A percentile compares a stretch with the other conserved stretches of the same genome.
phyloP scores from a whole-genome alignment of 2,113 vertebrate species.

The Loxodonta africana region DNA sequence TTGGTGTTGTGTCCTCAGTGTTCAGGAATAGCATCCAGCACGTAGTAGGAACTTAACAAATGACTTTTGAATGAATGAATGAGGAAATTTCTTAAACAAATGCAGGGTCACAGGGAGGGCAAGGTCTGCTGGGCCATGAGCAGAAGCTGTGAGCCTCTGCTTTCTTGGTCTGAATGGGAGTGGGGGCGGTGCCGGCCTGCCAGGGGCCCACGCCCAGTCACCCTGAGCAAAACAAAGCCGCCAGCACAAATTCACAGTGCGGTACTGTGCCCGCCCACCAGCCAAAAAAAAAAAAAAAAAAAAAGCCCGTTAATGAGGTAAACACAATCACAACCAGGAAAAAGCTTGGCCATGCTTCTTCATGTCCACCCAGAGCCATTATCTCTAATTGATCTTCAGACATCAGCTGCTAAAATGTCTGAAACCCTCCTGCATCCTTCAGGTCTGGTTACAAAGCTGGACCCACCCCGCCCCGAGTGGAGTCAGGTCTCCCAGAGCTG shows the following conservation, averaged over 20 bases:
- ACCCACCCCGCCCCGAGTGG: not conserved
- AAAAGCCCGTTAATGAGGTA: conserved; percentile 65
- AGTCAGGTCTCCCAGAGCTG: not conserved
- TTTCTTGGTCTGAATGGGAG: not conserved
- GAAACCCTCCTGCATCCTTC: conserved; percentile 63
- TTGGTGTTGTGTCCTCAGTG: not conserved
- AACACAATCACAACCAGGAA: conserved; percentile 74
- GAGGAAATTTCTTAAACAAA: not conserved
- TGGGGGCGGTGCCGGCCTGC: not conserved
- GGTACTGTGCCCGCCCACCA: not conserved
- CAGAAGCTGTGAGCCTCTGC: not conserved
- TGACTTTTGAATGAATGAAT: not conserved
- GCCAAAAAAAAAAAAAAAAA: not conserved
- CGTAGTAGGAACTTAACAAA: not conserved
- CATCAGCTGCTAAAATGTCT: conserved; percentile 67
- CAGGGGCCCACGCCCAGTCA: not conserved
- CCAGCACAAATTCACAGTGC: not conserved
- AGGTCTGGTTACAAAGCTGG: conserved; percentile 79
- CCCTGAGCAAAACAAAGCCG: conserved; percentile 51
- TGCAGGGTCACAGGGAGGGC: not conserved
- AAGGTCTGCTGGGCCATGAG: not conserved
- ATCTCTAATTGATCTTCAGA: conserved; percentile 85
- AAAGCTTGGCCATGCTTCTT: conserved; percentile 67
- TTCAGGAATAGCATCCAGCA: not conserved
- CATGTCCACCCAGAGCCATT: conserved; percentile 79